Conservation (phyloP, 2,113 vertebrate genomes). For the Lucifuga dentata region DNA sequence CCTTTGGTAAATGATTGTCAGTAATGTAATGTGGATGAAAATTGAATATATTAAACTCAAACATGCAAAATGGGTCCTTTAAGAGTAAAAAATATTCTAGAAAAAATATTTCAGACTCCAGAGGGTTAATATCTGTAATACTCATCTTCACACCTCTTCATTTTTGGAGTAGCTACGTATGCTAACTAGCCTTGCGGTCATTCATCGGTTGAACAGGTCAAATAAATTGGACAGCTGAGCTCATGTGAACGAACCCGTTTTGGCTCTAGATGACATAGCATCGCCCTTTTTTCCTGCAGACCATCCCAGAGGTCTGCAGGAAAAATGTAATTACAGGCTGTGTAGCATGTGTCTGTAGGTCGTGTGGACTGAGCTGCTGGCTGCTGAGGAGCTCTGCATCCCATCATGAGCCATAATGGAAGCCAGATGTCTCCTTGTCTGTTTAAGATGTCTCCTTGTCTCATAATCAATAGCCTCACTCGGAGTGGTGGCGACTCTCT, state of each 20-base stretch:
- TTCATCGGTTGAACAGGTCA: constrained; percentile 5
- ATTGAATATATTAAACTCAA: too few relatives aligned
- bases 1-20: too few relatives aligned
- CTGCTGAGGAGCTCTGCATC: constrained; percentile 80
- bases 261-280: constrained; percentile 60
- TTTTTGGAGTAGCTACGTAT: too few relatives aligned
- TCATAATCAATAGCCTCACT: constrained; percentile 90
- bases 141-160: too few relatives aligned
- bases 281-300: constrained; percentile 77
- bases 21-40: too few relatives aligned
- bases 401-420: constrained; percentile 86
- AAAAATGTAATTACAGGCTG: constrained; percentile 92
- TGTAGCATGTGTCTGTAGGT: constrained; percentile 88
- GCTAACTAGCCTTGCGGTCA: too few relatives aligned
- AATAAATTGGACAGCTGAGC: constrained; percentile 28
- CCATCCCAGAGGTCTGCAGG: constrained; percentile 78
- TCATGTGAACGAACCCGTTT: constrained; percentile 79
- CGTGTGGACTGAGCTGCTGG: constrained; percentile 80
- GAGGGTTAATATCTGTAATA: too few relatives aligned
- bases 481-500: constrained; percentile 73
- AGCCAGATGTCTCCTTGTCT: constrained; percentile 89
- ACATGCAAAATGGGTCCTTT: too few relatives aligned
- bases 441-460: too few relatives aligned
- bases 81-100: too few relatives aligned
- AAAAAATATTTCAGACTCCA: too few relatives aligned